phyloP scores from a whole-genome alignment of 1,140 invertebrate genomes.

The Venturia canescens region DNA sequence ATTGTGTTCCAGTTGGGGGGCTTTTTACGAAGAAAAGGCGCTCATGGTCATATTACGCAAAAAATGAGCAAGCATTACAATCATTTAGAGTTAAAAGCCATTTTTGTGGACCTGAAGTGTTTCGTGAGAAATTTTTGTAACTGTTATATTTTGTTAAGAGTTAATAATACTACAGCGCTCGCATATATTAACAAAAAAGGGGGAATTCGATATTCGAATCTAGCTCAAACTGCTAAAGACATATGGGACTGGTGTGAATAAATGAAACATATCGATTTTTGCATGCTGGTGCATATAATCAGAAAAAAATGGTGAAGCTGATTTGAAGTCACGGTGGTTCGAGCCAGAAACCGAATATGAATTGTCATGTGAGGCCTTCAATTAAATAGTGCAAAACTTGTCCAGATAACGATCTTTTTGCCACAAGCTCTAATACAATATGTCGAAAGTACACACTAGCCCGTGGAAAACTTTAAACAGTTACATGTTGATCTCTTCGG shows the following conservation, averaged over 20 bases:
- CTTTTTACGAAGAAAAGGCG: background rate
- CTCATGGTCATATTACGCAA: background rate
- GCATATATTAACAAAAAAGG: constrained; percentile 21
- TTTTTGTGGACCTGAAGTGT: background rate
- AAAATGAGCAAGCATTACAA: background rate
- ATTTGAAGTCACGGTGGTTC: constrained; percentile 26
- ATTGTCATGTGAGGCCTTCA: constrained; percentile 26
- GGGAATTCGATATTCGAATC: background rate
- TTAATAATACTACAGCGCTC: background rate
- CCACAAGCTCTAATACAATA: constrained; percentile 35
- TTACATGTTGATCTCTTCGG: constrained; percentile 44
- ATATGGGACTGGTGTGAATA: constrained; percentile 8
- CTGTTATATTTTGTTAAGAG: background rate
- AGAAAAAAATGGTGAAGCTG: constrained; percentile 28
- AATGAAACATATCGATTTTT: background rate
- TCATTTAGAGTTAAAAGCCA: background rate
- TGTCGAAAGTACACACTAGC: constrained; percentile 23
- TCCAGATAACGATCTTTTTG: constrained; percentile 41
- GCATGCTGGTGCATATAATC: background rate
- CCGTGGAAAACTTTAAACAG: constrained; percentile 37
- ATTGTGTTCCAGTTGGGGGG: background rate
- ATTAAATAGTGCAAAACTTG: constrained; percentile 11
- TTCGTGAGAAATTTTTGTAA: background rate
- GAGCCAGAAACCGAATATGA: constrained; percentile 40
- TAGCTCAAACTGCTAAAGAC: background rate